Base-by-base conservation (phyloP, 2,888 invertebrate genomes). In the Pheosia tremula region DNA sequence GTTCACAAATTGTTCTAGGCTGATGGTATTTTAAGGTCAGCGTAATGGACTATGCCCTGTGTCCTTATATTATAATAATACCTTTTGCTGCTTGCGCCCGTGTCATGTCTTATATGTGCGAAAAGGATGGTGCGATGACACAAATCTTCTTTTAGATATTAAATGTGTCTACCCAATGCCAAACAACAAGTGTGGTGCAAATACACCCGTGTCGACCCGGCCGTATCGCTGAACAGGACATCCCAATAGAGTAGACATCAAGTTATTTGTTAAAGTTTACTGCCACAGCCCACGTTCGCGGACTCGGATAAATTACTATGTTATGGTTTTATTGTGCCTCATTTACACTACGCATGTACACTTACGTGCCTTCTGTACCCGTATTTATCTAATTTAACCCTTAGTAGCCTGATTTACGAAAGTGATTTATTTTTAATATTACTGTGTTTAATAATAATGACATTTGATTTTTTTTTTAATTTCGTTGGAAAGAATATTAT, bases 181-280 rank as follows among this genome's bases (percentile, higher is more conserved):
- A 72, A 67, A 69, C 76, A 76, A 74, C 70, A 66, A 72, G 60
- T 58, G 65, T 67, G 69, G 70, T 69, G 68, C 75, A 74, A 75
- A 77, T 77, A 77, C 74, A 78, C 77, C 71, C 72, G 66, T 24
- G 24, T 24, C 24, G 24, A 24, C 24, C 71, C 70, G 69, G 66
- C 72, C 63, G 71, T 80, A 79, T 69, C 61, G 60, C 58, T 72
- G 80, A 80, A 88, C 90, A 90, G 93, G 93, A 93, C 90, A 90
- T 91, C 90, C 91, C 91, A 91, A 91, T 91, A 89, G 89, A 92
- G 85, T 72, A 79, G 86, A 79, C 87, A 84, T 91, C 89, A 91
- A 90, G 88, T 90, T 93, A 92, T 93, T 92, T 92, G 89, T 91
- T 91, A 92, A 91, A 91, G 90, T 92, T 92, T 92, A 93, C 85